A percentile compares a stretch with the other conserved stretches of the same genome.
These are phyloP conservation scores for Orchestia grillus DNA, from an alignment of 1,140 invertebrate species.

Conservation along the genomic window DNA sequence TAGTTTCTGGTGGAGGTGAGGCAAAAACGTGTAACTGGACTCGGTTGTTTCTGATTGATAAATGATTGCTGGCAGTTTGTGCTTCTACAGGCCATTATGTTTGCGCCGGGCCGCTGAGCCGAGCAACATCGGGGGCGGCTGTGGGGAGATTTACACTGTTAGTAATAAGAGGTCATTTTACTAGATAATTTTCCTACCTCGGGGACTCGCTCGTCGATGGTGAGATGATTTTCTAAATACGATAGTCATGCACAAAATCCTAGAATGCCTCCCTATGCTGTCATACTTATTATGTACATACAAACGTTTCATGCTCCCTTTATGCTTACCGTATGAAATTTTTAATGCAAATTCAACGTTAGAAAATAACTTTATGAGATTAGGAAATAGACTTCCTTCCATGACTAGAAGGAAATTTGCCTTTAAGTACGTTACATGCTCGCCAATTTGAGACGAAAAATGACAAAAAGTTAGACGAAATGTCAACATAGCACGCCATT, in stretches of 20 bases:
- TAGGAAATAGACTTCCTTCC: too few relatives aligned
- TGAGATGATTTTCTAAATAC: not conserved
- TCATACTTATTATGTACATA: not conserved
- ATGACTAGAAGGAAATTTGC: too few relatives aligned
- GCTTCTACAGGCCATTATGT: not conserved
- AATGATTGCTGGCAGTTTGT: constrained; percentile 41
- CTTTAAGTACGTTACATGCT: not conserved
- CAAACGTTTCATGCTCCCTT: too few relatives aligned
- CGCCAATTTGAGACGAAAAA: not conserved
- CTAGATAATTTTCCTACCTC: too few relatives aligned
- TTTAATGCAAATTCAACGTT: too few relatives aligned
- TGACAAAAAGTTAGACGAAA: not conserved
- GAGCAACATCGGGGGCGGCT: not conserved
- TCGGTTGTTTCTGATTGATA: constrained; percentile 30
- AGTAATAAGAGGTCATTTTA: not conserved
- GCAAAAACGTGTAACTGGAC: constrained; percentile 53
- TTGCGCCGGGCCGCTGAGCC: not conserved
- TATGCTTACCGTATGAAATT: too few relatives aligned
- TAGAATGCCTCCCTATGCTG: not conserved
- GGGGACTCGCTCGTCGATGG: not conserved
- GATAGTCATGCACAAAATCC: not conserved
- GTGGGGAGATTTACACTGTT: not conserved
- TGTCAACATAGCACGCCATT: not conserved
- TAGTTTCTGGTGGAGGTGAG: constrained; percentile 5
- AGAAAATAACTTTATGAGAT: too few relatives aligned